Evolutionary conservation across 2,113 vertebrate genomes (phyloP).

Genomic region (Zosterops pallidus): DNA sequence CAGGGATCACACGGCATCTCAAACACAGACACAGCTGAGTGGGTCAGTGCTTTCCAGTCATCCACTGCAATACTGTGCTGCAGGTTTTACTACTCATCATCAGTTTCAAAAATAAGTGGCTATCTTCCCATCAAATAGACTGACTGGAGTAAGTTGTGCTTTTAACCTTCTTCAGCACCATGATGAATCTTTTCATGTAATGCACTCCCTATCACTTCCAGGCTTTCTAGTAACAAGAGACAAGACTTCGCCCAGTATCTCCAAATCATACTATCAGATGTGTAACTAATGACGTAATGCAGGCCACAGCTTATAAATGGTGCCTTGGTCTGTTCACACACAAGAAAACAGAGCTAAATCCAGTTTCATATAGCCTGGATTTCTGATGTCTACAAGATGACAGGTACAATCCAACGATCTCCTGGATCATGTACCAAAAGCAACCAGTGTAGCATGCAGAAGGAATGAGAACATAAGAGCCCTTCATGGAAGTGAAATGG

Average conservation of each 20-base stretch:
- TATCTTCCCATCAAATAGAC: background rate
- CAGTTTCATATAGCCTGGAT: background rate
- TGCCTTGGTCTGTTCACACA: background rate
- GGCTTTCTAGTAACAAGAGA: background rate
- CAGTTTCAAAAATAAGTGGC: background rate
- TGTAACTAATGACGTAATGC: background rate
- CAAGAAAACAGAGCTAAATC: background rate
- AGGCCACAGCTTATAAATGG: background rate
- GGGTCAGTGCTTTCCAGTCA: background rate
- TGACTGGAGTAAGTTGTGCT: background rate
- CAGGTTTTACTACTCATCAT: background rate
- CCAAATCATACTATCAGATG: background rate
- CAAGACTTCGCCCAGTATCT: background rate
- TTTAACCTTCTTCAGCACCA: background rate
- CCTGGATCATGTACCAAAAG: background rate
- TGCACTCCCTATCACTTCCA: background rate
- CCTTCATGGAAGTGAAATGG: background rate
- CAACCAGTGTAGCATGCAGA: background rate
- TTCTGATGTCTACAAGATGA: background rate
- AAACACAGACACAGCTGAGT: background rate
- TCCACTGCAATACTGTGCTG: background rate
- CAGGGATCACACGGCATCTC: rapidly evolving
- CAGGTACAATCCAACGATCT: background rate
- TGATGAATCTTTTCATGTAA: background rate
- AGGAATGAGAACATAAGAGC: background rate